phyloP scores from a whole-genome alignment of 2,888 invertebrate species.

The Diloba caeruleocephala region DNA sequence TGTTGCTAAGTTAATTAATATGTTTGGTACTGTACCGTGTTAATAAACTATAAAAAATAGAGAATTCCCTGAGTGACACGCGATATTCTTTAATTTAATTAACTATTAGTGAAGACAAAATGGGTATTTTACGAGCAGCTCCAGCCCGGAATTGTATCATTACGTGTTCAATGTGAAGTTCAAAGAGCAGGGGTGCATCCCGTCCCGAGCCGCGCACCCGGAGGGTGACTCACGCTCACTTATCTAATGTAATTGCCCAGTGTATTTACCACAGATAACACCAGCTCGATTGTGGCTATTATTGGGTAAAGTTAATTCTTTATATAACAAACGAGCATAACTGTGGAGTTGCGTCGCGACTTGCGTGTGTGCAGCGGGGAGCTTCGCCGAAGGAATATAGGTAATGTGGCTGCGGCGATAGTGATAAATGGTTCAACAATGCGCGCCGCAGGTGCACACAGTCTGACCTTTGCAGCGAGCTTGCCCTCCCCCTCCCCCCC shows the following conservation, averaged over 20 bases:
- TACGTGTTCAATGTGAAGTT: neutral
- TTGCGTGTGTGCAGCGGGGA: constrained; percentile 6
- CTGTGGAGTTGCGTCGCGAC: neutral
- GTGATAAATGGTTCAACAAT: constrained; percentile 59
- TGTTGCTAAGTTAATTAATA: too few relatives aligned
- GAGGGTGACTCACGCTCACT: neutral
- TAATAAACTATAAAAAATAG: too few relatives aligned
- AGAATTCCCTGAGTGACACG: too few relatives aligned
- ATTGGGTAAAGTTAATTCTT: neutral
- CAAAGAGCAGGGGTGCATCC: neutral
- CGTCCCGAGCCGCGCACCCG: neutral
- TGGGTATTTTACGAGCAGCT: neutral
- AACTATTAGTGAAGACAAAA: neutral
- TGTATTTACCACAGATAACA: neutral
- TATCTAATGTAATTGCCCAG: neutral
- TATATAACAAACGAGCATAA: neutral
- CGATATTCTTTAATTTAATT: neutral
- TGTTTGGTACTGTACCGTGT: too few relatives aligned
- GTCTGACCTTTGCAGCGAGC: constrained; percentile 62
- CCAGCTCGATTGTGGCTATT: neutral
- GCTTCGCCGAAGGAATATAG: constrained; percentile 15
- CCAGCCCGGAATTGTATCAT: neutral
- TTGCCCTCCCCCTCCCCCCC: constrained; percentile 14
- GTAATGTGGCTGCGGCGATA: constrained; percentile 41
- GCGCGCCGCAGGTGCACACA: constrained; percentile 61